Evolutionary conservation across 2,797 vertebrate species (phyloP).

Genomic region (Argya squamiceps): DNA sequence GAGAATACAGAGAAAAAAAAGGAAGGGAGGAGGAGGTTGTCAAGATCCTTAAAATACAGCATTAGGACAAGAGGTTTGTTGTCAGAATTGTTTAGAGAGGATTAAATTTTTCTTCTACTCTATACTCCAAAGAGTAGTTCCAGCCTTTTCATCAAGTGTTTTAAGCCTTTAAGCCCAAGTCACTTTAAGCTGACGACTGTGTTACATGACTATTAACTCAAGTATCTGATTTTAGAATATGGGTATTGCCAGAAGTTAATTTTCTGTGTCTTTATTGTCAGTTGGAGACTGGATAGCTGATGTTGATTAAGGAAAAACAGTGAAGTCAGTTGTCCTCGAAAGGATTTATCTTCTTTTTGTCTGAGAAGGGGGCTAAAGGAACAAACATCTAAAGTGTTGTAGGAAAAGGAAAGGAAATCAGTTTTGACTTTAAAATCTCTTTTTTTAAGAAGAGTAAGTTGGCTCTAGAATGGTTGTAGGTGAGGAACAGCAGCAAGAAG

Average conservation of each 20-base stretch:
- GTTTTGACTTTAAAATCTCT: neutral
- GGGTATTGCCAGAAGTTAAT: neutral
- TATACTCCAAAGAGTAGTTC: neutral
- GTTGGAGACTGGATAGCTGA: neutral
- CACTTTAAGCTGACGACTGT: slow-evolving; percentile 6
- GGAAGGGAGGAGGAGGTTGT: neutral
- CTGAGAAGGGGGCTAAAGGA: neutral
- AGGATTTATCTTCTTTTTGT: neutral
- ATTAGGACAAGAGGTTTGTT: slow-evolving; percentile 6
- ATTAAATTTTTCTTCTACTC: slow-evolving; percentile 48
- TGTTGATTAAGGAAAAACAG: neutral
- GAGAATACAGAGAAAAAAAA: neutral
- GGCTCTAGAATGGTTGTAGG: neutral
- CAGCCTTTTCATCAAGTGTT: slow-evolving; percentile 32
- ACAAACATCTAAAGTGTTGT: neutral
- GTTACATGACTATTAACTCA: neutral
- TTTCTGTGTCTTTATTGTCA: neutral
- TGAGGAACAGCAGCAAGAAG: neutral
- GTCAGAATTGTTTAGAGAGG: slow-evolving; percentile 40
- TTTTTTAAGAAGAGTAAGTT: neutral
- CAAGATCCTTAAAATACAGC: neutral
- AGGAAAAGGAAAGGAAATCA: neutral
- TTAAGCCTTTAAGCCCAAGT: slow-evolving; percentile 48
- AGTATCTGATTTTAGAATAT: slow-evolving; percentile 12
- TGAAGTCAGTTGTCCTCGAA: neutral